These are phyloP conservation scores for Heteractis magnifica DNA, from an alignment of 92 coral and sea anemone genomes.

Conservation along the genomic window DNA sequence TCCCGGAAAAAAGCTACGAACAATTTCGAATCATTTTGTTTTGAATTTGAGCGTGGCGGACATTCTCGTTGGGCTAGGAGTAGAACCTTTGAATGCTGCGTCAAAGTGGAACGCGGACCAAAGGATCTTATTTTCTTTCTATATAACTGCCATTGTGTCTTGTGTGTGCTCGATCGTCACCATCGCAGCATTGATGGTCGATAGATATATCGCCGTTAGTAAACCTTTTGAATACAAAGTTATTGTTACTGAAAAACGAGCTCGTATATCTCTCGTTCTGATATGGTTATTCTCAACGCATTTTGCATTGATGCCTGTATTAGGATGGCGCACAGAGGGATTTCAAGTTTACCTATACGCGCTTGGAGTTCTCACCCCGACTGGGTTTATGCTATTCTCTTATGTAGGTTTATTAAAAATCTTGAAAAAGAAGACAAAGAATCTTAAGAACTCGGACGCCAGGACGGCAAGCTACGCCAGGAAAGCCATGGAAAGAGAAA, in stretches of 20 bases:
- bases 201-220: constrained; percentile 73
- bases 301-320: constrained; percentile 67
- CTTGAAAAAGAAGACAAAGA: constrained; percentile 46
- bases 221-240: constrained; percentile 69
- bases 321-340: constrained; percentile 75
- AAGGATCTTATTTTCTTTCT: constrained; percentile 61
- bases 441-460: constrained; percentile 41
- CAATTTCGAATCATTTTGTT: constrained; percentile 73
- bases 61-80: constrained; percentile 74
- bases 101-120: constrained; percentile 62
- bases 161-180: constrained; percentile 79
- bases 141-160: constrained; percentile 72
- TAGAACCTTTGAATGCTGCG: constrained; percentile 78
- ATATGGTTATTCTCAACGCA: constrained; percentile 74
- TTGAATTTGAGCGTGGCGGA: constrained; percentile 73
- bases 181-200: constrained; percentile 72
- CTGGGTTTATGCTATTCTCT: constrained; percentile 59
- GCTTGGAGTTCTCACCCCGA: constrained; percentile 64
- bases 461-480: constrained; percentile 48
- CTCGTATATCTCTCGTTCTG: constrained; percentile 46
- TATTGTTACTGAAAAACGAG: constrained; percentile 50
- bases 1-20: constrained; percentile 67
- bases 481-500: constrained; percentile 61
- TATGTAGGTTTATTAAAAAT: constrained; percentile 64
- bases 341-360: constrained; percentile 74